Evolutionary conservation across 1,140 invertebrate genomes (phyloP).

Genomic region (Heliconius hewitsoni): DNA sequence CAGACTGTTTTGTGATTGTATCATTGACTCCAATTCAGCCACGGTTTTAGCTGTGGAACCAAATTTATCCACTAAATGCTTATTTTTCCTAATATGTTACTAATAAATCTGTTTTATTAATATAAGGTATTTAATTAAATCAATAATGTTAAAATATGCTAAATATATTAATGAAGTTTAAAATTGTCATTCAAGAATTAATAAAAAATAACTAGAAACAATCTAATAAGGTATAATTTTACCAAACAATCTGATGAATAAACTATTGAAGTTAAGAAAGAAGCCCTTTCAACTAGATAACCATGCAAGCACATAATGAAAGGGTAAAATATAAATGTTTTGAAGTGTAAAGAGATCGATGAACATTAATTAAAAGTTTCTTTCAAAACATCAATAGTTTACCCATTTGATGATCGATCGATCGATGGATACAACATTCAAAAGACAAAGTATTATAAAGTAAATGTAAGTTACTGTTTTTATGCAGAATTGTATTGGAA

Average conservation of each 20-base stretch:
- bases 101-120: not conserved
- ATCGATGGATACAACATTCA: slow-evolving; percentile 22
- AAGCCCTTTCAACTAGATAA: slow-evolving; percentile 73
- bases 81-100: slow-evolving; percentile 4
- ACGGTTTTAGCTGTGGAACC: slow-evolving; percentile 88
- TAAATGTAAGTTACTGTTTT: not conserved
- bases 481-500: not conserved
- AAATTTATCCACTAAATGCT: slow-evolving; percentile 52
- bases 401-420: slow-evolving; percentile 61
- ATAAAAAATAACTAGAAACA: not conserved
- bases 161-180: no score
- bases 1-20: slow-evolving; percentile 92
- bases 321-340: slow-evolving; percentile 80
- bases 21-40: slow-evolving; percentile 91
- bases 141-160: not conserved
- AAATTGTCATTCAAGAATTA: not conserved
- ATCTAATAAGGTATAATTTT: not conserved
- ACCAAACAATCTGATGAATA: slow-evolving; percentile 83
- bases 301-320: slow-evolving; percentile 73
- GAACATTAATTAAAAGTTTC: slow-evolving; percentile 26
- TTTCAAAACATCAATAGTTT: slow-evolving; percentile 83
- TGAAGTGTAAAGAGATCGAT: slow-evolving; percentile 52
- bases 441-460: slow-evolving; percentile 1
- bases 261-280: slow-evolving; percentile 82
- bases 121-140: not conserved